Conservation (phyloP, 2,113 vertebrate genomes). For the Notothenia rossii region DNA sequence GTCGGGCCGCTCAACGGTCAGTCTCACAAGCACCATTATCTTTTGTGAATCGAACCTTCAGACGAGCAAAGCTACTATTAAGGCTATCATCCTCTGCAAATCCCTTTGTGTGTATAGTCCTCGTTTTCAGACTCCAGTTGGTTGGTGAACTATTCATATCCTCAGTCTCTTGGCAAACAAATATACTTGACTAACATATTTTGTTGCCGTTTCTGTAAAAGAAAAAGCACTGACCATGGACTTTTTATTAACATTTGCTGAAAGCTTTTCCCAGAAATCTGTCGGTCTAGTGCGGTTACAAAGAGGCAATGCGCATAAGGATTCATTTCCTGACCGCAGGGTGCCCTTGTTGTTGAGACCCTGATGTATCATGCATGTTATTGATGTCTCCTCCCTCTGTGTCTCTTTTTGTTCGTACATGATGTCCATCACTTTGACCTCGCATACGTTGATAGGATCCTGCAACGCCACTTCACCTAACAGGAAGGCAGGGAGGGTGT, state of each 20-base stretch:
- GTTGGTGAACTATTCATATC: no score
- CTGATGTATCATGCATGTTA: background rate
- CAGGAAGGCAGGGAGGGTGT: slow-evolving; percentile 9
- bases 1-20: no score
- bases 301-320: background rate
- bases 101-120: no score
- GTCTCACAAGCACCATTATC: no score
- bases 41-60: no score
- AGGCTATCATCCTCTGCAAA: no score
- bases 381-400: slow-evolving; percentile 3
- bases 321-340: background rate
- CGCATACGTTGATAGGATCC: slow-evolving; percentile 28
- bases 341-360: background rate
- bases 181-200: background rate
- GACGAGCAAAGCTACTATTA: no score
- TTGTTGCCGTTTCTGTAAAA: background rate
- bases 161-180: background rate
- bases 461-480: slow-evolving; percentile 32
- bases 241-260: background rate
- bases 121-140: no score
- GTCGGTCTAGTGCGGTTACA: background rate
- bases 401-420: slow-evolving; percentile 25
- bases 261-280: slow-evolving; percentile 2
- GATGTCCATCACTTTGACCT: slow-evolving; percentile 29
- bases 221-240: background rate